These are phyloP conservation scores for Corythoichthys intestinalis DNA, from an alignment of 2,113 vertebrate genomes.

Conservation along the genomic window DNA sequence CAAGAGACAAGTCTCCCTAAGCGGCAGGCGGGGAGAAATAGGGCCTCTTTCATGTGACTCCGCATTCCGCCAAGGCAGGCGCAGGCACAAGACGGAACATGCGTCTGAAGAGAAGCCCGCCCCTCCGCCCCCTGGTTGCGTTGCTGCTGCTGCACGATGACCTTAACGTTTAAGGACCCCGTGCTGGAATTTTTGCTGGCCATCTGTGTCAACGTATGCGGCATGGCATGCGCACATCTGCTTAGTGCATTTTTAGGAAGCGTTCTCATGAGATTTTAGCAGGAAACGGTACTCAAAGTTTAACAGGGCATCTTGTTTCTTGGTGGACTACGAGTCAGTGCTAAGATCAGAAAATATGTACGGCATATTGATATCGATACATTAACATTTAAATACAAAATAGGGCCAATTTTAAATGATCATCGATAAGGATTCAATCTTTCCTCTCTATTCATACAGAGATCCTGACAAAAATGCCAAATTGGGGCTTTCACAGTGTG, in stretches of 20 bases:
- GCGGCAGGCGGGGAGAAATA: slow-evolving; percentile 52
- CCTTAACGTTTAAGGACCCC: slow-evolving; percentile 87
- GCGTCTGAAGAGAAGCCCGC: slow-evolving; percentile 62
- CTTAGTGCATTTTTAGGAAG: background rate
- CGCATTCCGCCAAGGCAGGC: slow-evolving; percentile 78
- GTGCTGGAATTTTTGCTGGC: slow-evolving; percentile 87
- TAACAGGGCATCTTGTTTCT: background rate
- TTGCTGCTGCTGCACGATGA: slow-evolving; percentile 74
- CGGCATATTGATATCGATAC: background rate
- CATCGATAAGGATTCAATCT: background rate
- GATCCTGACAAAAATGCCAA: background rate
- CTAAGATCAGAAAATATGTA: background rate
- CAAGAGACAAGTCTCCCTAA: slow-evolving; percentile 56
- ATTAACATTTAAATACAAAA: background rate
- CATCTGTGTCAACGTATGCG: slow-evolving; percentile 69
- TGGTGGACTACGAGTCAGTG: no score
- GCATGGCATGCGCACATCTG: slow-evolving; percentile 3
- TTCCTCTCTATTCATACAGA: background rate
- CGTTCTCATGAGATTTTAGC: background rate
- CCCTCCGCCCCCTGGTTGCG: slow-evolving; percentile 47
- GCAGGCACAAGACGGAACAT: slow-evolving; percentile 83
- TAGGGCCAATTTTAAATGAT: background rate
- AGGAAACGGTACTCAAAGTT: background rate
- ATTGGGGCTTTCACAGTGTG: no score
- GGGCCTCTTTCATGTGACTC: slow-evolving; percentile 78